Evolutionary conservation across 2,888 invertebrate species (phyloP).

Genomic region (Pantelozetes paolii): DNA sequence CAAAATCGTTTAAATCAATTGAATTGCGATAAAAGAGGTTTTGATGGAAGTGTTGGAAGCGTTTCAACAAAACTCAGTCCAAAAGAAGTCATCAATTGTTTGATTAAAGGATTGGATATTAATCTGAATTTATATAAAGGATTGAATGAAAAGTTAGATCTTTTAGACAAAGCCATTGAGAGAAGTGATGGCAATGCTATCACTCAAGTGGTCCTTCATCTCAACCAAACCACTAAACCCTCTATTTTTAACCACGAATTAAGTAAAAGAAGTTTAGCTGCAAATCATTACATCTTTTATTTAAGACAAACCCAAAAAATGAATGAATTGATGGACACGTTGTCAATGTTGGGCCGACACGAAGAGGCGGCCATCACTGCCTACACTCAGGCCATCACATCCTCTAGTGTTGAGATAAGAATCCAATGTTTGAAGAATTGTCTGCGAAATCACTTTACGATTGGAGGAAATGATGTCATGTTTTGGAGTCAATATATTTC

Average conservation of each 20-base stretch:
- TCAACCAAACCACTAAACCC: slow-evolving; percentile 35
- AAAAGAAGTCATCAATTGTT: slow-evolving; percentile 20
- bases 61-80: slow-evolving; percentile 1
- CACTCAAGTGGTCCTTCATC: slow-evolving; percentile 37
- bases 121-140: slow-evolving; percentile 26
- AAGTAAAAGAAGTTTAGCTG: slow-evolving; percentile 37
- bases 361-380: slow-evolving; percentile 42
- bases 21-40: neutral
- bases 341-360: slow-evolving; percentile 39
- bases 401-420: slow-evolving; percentile 16
- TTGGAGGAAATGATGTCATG: slow-evolving; percentile 13
- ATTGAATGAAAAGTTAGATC: slow-evolving; percentile 39
- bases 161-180: slow-evolving; percentile 41
- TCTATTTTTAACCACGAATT: slow-evolving; percentile 40
- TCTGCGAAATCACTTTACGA: slow-evolving; percentile 33
- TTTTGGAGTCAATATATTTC: slow-evolving; percentile 31
- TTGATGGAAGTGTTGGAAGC: neutral
- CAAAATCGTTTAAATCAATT: neutral
- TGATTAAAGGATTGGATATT: slow-evolving; percentile 14
- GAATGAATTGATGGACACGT: slow-evolving; percentile 31
- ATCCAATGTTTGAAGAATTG: slow-evolving; percentile 35
- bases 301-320: slow-evolving; percentile 20
- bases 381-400: slow-evolving; percentile 23
- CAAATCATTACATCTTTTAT: slow-evolving; percentile 42
- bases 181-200: slow-evolving; percentile 41